Base-by-base conservation (phyloP, 2,888 invertebrate species). In the Pherbina coryleti region DNA sequence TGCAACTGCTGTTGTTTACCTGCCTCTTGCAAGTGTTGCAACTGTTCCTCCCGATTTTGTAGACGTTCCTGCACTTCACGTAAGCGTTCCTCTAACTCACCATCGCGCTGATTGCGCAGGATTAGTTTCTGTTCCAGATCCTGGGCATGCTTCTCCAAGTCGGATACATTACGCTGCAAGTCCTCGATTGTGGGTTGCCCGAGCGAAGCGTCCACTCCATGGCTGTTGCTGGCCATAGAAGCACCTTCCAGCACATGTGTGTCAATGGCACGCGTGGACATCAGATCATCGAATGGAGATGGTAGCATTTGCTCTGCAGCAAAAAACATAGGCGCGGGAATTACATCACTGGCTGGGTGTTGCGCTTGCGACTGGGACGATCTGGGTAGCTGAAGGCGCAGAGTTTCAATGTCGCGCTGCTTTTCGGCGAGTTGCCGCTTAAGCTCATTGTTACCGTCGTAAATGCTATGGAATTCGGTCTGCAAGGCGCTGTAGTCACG, bases 181-280 rank as follows among this genome's bases (percentile, higher is more conserved):
- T 89, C 87, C 79, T 89, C 90, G 55, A 87, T 85, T 22, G 89
- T 90, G 62, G 92, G 86, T 49, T 91, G 91, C 28, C 83, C 83
- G 4, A 57, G 8, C 1, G 67, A 3, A 19, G 19, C 31, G 9
- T 11, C 22, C 9, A 37, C 37, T 19, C 34, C 49, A 31, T 60
- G 49, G 0, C 7, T 53, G 3, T 37, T 28, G 17, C 31, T 37
- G 17, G 60, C 5, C 44, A 4, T 53, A 34, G 25, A n/a, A 44
- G 28, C 51, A 17, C 57, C 64, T 51, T 69, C 67, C 17, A 74
- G 49, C 14, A 11, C 11, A 71, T 74, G 64, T 11, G 19, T 14
- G 19, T 80, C 81, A 4, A 80, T 34, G 5, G 79, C 72, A 2
- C 86, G 88, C 5, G 82, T 82, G 3, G 83, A 83, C 3, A 88